Evolutionary conservation across 2,888 invertebrate genomes (phyloP), one percentile per base, ranked within the genome.

Genomic region (Polyommatus iphigenia): DNA sequence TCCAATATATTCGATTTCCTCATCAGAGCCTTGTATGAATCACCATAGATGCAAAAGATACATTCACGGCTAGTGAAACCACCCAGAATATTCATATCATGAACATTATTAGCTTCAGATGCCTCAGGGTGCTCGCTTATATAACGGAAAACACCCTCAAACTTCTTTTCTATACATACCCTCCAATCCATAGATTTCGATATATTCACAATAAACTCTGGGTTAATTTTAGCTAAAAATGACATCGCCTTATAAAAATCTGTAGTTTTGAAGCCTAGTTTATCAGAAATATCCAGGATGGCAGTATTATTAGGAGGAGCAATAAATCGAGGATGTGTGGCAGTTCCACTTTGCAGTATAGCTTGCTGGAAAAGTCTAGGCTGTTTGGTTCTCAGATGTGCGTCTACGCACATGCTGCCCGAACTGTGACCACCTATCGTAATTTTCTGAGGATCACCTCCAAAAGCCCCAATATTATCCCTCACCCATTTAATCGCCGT

Each of bases 401-500:
- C 24, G 13, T 77, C 77, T 18, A 36, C 57, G 18, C 71, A 57
- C 72, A 77, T 77, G 36, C 71, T 54, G 13, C 77, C 77, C 32
- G 77, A 54, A 24, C 77, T 77, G 13, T 77, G 29, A 6, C 77
- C 77, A 46, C 15, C 29, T 20, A 77, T 8, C 13, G 77, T 72
- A n/a, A 77, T 78, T 13, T 80, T 83, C 6, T 82, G 79, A 2
- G 82, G 76, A 57, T 85, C 83, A 2, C 86, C 85, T 8, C 83
- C 84, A 72, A 85, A 85, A 2, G 80, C 78, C 13, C 76, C 82
- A 62, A 86, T 86, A 77, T 86, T 86, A 5, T 84, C 78, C 71
- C 80, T 83, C 8, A 85, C 75, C 86, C 86, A 86, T 78, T 80
- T 79, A 10, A 86, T 57, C 36, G 85, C 86, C 10, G 80, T 20